Conservation (phyloP, 2,797 vertebrate genomes). For the Synaphobranchus kaupii region DNA sequence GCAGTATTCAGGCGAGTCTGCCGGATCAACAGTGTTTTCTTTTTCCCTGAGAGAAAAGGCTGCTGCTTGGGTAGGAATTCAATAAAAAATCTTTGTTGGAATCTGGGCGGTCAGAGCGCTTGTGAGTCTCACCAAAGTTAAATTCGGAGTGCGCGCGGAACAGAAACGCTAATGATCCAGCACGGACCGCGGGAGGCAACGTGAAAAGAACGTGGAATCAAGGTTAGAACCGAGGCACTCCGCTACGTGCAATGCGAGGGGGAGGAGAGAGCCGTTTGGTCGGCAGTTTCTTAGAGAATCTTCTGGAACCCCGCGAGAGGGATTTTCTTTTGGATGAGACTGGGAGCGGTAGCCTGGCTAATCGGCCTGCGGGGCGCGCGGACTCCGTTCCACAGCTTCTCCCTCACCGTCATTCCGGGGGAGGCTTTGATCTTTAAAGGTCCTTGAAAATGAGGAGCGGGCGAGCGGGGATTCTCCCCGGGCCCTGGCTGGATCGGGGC, state of each 20-base stretch:
- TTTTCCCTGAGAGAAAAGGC: neutral
- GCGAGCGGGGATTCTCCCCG: slow-evolving; percentile 73
- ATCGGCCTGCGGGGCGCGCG: slow-evolving; percentile 69
- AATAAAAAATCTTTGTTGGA: slow-evolving; percentile 4
- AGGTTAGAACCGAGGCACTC: slow-evolving; percentile 60
- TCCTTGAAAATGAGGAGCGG: slow-evolving; percentile 79
- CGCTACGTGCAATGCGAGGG: slow-evolving; percentile 57
- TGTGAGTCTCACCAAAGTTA: slow-evolving; percentile 67
- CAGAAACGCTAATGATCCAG: slow-evolving; percentile 44
- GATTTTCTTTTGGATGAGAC: slow-evolving; percentile 64
- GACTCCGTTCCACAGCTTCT: slow-evolving; percentile 70
- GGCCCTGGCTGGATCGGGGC: slow-evolving; percentile 69
- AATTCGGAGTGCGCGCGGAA: slow-evolving; percentile 45
- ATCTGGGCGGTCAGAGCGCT: slow-evolving; percentile 17
- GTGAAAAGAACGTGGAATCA: slow-evolving; percentile 58
- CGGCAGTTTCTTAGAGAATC: slow-evolving; percentile 60
- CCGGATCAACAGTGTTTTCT: neutral
- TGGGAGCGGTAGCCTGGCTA: slow-evolving; percentile 64
- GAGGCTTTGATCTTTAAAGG: slow-evolving; percentile 81
- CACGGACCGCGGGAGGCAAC: slow-evolving; percentile 63
- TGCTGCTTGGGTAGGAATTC: neutral
- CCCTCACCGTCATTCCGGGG: slow-evolving; percentile 65
- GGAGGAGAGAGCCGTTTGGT: slow-evolving; percentile 52
- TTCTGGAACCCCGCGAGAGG: slow-evolving; percentile 67
- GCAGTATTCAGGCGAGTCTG: neutral